Base-by-base conservation (phyloP, 2,113 vertebrate genomes). In the Rallus limicola region DNA sequence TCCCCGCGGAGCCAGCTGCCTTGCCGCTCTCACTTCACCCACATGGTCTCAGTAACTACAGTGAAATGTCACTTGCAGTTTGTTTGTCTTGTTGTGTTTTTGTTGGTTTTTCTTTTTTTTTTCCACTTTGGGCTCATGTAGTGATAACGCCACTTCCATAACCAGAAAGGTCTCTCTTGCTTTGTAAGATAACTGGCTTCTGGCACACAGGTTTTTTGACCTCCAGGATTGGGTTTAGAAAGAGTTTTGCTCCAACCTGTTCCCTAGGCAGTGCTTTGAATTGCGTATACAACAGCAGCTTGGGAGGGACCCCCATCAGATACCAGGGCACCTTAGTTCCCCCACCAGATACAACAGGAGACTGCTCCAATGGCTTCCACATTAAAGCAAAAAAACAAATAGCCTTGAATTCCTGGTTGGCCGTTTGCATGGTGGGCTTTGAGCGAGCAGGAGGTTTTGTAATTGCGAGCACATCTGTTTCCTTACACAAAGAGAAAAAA, bases 11-110 rank as follows among this genome's bases (percentile, higher is more conserved):
- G 90, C 96, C 83, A 96, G 92, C 95, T 95, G 77, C 97, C 40
- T 92, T 96, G 93, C 93, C 42, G 91, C 96, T 95, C 91, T 97
- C 95, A 97, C 83, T 82, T 96, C 97, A 93, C 96, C 85, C 96
- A 81, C 92, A 81, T 96, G 85, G 89, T 95, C 95, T 96, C 91
- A 95, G 95, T 95, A 96, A 97, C 95, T 96, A 96, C 92, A 83
- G 87, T 71, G 88, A 93, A 97, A 94, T 38, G 46, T 94, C 94
- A 87, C 88, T 95, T 93, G 96, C 80, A 68, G 24, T 88, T 93
- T 95, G 96, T 97, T 87, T 96, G 95, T 97, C 95, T 77, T 77
- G 75, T 95, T 94, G 96, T 96, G 94, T 20, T 94, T 97, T 87
- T 53, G 52, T 53, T 28, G 52, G 52, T 52, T 52, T 52, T 52